Evolutionary conservation across 1,140 invertebrate species (phyloP), one percentile per base, ranked within the genome.

Genomic region (Cotesia typhae): DNA sequence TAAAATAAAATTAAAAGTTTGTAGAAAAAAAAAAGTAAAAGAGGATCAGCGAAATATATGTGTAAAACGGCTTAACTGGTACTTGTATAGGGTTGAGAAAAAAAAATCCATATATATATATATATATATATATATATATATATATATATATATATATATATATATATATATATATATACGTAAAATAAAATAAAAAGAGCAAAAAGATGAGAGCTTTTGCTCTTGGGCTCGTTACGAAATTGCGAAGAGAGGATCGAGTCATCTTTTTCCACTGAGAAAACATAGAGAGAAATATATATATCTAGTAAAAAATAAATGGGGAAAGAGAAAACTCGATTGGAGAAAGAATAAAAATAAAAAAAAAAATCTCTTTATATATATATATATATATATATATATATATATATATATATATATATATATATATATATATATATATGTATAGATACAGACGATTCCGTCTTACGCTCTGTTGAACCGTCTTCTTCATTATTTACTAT

Each of bases 201-300:
- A 60, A 37, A 36, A 38, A 63, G 36, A 63, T 37, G 14, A 38
- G 37, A 63, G 12, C 41, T 55, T 55, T 67, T 51, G n/a, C 66
- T 67, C 51, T 55, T 41, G 51, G 12, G 14, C 66, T 67, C 66
- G 51, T 67, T 67, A 67, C 28, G 66, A 55, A 67, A 67, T 55
- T 55, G 66, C 66, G 66, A 67, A 38, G 35, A 55, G 20, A 55
- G 66, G 41, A 66, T 53, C 51, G 66, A 67, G 66, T 55, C 52
- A 28, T 67, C 51, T 41, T 55, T 67, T 53, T 67, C 6, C 47
- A 9, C 41, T 52, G 41, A 28, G 4, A 38, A 41, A 35, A 20
- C 17, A 52, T 37, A 37, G 60, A 17, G 36, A 38, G 37, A 63
- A 37, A 37, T 28, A 28, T 63, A 60, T 14, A 4, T n/a, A 36